These are phyloP conservation scores for Atta cephalotes DNA, from an alignment of 1,140 invertebrate genomes.

Conservation along the genomic window DNA sequence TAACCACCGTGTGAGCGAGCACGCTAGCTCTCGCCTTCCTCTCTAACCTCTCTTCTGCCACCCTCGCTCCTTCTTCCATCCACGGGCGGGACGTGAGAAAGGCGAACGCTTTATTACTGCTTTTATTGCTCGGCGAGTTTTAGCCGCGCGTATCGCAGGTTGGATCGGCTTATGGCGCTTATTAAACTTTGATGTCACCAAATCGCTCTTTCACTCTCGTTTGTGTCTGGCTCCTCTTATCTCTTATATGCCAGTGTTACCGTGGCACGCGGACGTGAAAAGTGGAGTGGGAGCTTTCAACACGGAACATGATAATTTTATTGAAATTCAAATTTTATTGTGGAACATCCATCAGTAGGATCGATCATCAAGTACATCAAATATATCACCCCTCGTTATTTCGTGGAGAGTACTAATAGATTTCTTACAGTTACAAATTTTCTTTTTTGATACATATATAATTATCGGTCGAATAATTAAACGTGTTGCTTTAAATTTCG, in stretches of 20 bases:
- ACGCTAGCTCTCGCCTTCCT: not conserved
- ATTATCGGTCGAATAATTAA: not conserved
- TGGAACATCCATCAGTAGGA: not conserved
- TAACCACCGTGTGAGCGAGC: constrained; percentile 71
- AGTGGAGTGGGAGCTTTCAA: not conserved
- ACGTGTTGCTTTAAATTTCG: not conserved
- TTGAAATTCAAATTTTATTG: constrained; percentile 39
- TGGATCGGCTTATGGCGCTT: constrained; percentile 76
- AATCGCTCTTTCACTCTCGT: constrained; percentile 61
- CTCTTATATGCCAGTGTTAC: not conserved
- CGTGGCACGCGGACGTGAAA: constrained; percentile 45
- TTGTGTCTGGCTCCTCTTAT: not conserved
- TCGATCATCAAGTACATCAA: not conserved
- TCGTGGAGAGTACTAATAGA: not conserved
- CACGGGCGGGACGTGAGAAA: constrained; percentile 69
- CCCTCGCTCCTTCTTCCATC: constrained; percentile 29
- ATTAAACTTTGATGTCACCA: constrained; percentile 79
- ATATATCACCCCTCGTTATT: too few species aligned
- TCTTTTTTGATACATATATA: not conserved
- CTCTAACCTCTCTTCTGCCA: not conserved
- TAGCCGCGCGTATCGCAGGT: constrained; percentile 70
- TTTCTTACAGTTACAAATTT: not conserved
- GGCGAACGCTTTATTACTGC: constrained; percentile 81
- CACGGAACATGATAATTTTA: constrained; percentile 25
- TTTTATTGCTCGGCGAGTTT: constrained; percentile 81